These are phyloP conservation scores for Dolichopus griseipennis DNA, from an alignment of 2,888 invertebrate genomes.

Conservation along the genomic window DNA sequence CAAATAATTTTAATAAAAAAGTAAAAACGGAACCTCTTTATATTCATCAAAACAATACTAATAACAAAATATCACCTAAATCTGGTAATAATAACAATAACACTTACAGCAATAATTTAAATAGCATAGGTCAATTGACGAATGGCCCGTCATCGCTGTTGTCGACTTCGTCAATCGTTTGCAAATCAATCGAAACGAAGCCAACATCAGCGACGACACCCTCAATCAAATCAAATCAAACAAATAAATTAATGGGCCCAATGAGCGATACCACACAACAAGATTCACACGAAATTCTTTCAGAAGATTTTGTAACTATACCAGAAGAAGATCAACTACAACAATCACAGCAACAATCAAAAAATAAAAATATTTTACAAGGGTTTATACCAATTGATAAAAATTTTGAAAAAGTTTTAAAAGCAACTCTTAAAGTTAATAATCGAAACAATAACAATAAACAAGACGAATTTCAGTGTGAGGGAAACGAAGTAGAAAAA, in stretches of 20 bases:
- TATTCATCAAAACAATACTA: neutral
- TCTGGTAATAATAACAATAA: constrained; percentile 15
- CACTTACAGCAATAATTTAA: neutral
- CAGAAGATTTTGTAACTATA: constrained; percentile 16
- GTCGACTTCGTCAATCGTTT: constrained; percentile 7
- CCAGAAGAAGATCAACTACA: constrained; percentile 5
- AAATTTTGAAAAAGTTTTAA: constrained; percentile 34
- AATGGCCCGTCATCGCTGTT: constrained; percentile 5
- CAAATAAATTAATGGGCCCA: constrained; percentile 25
- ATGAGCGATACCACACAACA: constrained; percentile 25
- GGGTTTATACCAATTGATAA: constrained; percentile 17
- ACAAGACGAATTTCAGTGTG: neutral
- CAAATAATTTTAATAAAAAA: neutral
- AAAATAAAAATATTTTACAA: constrained; percentile 27
- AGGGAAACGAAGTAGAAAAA: constrained; percentile 7
- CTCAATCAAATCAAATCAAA: constrained; percentile 13
- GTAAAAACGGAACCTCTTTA: neutral
- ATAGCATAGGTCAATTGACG: constrained; percentile 2
- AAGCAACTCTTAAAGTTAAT: constrained; percentile 15
- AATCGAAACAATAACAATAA: neutral
- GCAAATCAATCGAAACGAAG: constrained; percentile 10
- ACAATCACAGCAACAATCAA: constrained; percentile 7
- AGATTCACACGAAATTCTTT: constrained; percentile 18
- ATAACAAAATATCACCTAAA: constrained; percentile 13
- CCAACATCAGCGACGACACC: constrained; percentile 13